Percentiles rank a stretch among this genome's conserved stretches.
phyloP scores from a whole-genome alignment of 2,113 vertebrate genomes.

The Gymnobelideus leadbeateri region DNA sequence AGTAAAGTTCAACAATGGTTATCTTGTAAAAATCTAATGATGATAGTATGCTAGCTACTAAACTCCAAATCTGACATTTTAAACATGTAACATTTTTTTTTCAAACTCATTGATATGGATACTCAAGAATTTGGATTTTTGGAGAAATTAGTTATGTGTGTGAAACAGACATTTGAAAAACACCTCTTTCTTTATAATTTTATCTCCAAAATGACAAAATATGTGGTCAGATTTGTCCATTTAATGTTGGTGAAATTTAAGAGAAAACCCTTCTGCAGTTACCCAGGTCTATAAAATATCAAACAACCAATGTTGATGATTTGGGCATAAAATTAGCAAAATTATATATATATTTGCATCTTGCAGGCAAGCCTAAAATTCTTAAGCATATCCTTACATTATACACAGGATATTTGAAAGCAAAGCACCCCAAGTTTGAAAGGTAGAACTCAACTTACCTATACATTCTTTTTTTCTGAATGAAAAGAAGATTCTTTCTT shows the following conservation, averaged over 20 bases:
- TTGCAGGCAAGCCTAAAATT: not conserved
- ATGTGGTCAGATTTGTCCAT: conserved; percentile 10
- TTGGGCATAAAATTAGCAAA: conserved; percentile 12
- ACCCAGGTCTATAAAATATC: conserved; percentile 22
- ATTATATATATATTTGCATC: not conserved
- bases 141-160: not conserved
- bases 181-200: conserved; percentile 57
- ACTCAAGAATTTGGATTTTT: not conserved
- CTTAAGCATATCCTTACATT: conserved; percentile 38
- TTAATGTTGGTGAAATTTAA: not conserved
- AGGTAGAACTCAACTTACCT: conserved; percentile 66
- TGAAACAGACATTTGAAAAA: conserved; percentile 36
- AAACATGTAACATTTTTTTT: not conserved
- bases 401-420: not conserved
- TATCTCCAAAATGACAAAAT: conserved; percentile 12
- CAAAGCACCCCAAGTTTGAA: conserved; percentile 21
- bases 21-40: not conserved
- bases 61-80: not conserved
- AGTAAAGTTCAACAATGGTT: not conserved
- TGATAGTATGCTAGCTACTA: not conserved
- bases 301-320: conserved; percentile 14
- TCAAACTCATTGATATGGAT: not conserved
- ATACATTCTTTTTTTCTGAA: conserved; percentile 69
- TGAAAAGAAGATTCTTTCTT: conserved; percentile 41
- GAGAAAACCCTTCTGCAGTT: not conserved